phyloP scores from a whole-genome alignment of 2,888 invertebrate species.

The Philhelius pedissequus region DNA sequence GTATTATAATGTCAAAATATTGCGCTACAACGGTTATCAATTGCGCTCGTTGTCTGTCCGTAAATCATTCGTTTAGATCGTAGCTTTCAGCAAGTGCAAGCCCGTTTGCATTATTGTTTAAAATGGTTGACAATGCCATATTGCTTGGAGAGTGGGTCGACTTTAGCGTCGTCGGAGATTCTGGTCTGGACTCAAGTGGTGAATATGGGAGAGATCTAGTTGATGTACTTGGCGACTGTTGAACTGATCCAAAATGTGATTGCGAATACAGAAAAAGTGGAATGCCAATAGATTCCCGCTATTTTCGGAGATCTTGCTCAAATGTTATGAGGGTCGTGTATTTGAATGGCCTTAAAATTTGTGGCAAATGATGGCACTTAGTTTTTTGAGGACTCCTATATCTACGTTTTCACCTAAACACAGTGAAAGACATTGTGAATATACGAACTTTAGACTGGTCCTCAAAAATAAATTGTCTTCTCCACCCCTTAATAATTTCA shows the following conservation, averaged over 20 bases:
- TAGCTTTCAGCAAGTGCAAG: background rate
- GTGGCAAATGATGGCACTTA: background rate
- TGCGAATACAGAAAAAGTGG: background rate
- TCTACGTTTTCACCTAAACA: background rate
- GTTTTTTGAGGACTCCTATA: background rate
- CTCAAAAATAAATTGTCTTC: too few species aligned
- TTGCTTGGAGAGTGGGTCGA: background rate
- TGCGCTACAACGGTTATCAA: background rate
- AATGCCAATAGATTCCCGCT: background rate
- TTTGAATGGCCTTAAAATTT: background rate
- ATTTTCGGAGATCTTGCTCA: background rate
- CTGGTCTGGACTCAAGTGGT: background rate
- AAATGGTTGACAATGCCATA: background rate
- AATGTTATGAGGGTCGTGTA: background rate
- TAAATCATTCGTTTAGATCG: background rate
- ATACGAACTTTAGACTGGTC: too few species aligned
- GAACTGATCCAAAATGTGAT: background rate
- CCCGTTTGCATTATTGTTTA: background rate
- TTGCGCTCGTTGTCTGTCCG: background rate
- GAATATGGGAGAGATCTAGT: background rate
- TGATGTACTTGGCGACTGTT: background rate
- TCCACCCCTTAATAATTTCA: too few species aligned
- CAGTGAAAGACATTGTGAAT: too few species aligned
- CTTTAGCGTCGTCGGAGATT: background rate
- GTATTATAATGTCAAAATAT: background rate